These are phyloP conservation scores for Leptopilina syphax DNA, from an alignment of 2,888 invertebrate species.

Conservation along the genomic window DNA sequence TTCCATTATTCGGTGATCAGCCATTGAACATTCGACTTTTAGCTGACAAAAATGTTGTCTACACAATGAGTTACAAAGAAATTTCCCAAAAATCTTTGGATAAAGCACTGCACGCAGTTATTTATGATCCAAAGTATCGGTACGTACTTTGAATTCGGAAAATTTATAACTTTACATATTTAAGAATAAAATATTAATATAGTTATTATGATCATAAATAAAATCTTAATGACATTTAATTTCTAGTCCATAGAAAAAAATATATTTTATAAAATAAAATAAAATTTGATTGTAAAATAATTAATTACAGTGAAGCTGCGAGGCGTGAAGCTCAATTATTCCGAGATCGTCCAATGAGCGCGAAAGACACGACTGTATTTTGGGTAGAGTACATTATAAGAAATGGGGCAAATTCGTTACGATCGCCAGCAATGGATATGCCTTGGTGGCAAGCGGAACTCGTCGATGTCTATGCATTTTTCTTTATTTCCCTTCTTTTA, in stretches of 20 bases:
- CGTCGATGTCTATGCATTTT: slow-evolving; percentile 60
- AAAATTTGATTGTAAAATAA: too few relatives aligned
- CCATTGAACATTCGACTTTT: slow-evolving; percentile 61
- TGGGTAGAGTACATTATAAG: slow-evolving; percentile 69
- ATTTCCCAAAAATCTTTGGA: neutral
- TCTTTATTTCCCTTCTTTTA: neutral
- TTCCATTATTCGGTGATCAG: slow-evolving; percentile 62
- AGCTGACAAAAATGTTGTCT: slow-evolving; percentile 57
- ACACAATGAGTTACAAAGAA: neutral
- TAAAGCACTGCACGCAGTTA: too few relatives aligned
- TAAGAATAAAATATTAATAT: too few relatives aligned
- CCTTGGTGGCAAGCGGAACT: slow-evolving; percentile 64
- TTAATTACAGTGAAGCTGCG: slow-evolving; percentile 48
- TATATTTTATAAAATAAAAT: too few relatives aligned
- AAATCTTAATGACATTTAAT: too few relatives aligned
- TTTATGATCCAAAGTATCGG: slow-evolving; percentile 7
- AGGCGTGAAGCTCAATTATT: slow-evolving; percentile 54
- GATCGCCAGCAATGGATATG: slow-evolving; percentile 60
- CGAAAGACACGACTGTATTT: slow-evolving; percentile 61
- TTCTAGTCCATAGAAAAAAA: too few relatives aligned
- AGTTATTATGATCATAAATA: too few relatives aligned
- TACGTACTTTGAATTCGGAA: neutral
- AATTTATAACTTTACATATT: neutral
- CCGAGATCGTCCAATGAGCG: slow-evolving; percentile 62
- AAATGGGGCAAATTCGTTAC: slow-evolving; percentile 62